Evolutionary conservation across 2,797 vertebrate species (phyloP), one percentile per base, ranked within the genome.

Genomic region (Tangara arthus): DNA sequence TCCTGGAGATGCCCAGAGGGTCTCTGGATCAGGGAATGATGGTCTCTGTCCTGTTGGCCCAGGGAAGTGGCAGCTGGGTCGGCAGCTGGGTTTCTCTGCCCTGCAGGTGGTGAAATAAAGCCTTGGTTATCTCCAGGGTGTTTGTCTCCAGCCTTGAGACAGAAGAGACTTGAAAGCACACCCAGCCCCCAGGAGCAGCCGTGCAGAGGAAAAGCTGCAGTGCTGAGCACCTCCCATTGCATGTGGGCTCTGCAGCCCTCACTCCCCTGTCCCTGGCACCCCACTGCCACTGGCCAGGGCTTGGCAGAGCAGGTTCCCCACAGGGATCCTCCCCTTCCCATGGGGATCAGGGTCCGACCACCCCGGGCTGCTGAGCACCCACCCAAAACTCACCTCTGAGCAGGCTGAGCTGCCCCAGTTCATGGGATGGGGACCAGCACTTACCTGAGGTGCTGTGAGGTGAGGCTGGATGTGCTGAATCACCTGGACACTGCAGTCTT

Each of bases 391-490:
- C 15, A 27, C 14, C 61, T 81, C 1, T 2, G 41, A 57, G 60
- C 68, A 68, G 55, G n/a, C 66, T 75, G 75, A 76, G 44, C 59
- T 85, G 41, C 22, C 23, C 23, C 41, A 10, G 13, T 4, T 24
- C 9, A 1, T 1, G 0, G 3, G 52, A 2, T 9, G 16, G 37
- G 34, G 11, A 41, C 17, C 30, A 73, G 39, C 24, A 8, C 18
- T 73, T 35, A 5, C 18, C 24, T 2, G 26, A 9, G 19, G 61
- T n/a, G 61, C 53, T 19, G 27, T 28, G 32, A 0, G 16, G 61
- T 30, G 26, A 37, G 19, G 42, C 19, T 83, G 69, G 26, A 11
- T 22, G 9, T 59, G 56, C 52, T 28, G 16, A 59, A 52, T 3
- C 61, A 22, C 5, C 46, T 9, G 47, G 42, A 8, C 21, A 32